A percentile compares a stretch with the other conserved stretches of the same genome.
These are phyloP conservation scores for Carabus problematicus DNA, from an alignment of 2,888 invertebrate genomes.

Conservation along the genomic window DNA sequence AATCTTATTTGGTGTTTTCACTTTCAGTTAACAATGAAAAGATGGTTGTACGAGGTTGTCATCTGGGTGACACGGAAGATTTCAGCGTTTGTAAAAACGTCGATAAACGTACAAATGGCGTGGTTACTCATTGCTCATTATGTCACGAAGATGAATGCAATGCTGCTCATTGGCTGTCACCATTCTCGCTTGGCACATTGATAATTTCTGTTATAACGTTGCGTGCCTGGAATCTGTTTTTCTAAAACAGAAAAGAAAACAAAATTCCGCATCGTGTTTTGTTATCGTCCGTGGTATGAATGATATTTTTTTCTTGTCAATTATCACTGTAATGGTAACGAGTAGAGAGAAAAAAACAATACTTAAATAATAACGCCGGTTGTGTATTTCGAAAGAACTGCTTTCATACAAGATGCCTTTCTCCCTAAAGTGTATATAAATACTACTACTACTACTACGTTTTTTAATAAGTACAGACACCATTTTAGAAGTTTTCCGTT, in stretches of 20 bases:
- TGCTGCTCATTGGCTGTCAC: conserved; percentile 55
- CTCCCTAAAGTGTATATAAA: too few relatives aligned
- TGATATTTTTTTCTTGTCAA: too few relatives aligned
- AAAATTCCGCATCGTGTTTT: too few relatives aligned
- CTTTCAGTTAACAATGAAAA: conserved; percentile 53
- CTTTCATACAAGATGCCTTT: conserved; percentile 26
- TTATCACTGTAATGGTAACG: too few relatives aligned
- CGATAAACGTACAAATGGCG: conserved; percentile 46
- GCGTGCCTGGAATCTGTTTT: too few relatives aligned
- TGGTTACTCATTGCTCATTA: conserved; percentile 53
- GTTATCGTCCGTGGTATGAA: too few relatives aligned
- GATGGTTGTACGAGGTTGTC: conserved; percentile 55
- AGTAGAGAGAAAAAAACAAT: not conserved
- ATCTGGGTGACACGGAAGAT: conserved; percentile 52
- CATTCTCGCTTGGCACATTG: conserved; percentile 57
- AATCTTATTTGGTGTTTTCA: conserved; percentile 21
- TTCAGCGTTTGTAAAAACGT: conserved; percentile 54
- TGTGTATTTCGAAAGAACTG: conserved; percentile 28
- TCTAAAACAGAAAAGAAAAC: too few relatives aligned
- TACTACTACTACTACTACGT: too few relatives aligned
- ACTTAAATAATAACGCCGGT: not conserved
- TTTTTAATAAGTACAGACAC: too few relatives aligned
- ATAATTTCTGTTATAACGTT: conserved; percentile 50
- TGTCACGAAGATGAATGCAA: conserved; percentile 66
- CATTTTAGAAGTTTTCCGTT: too few relatives aligned